Evolutionary conservation across 2,113 vertebrate species (phyloP).

Genomic region (Pangasianodon hypophthalmus): DNA sequence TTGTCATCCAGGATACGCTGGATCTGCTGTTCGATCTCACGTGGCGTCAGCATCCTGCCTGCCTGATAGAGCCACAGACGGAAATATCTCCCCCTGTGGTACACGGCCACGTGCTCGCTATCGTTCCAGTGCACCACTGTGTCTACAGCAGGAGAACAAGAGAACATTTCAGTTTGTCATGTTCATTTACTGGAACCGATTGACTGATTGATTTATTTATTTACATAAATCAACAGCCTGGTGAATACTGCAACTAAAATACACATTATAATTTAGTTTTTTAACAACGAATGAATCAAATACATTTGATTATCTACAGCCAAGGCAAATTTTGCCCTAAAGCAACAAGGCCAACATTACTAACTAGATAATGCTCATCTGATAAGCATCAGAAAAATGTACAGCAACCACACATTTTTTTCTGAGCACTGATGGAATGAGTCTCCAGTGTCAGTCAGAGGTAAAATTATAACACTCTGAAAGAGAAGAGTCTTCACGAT

Average conservation of each 20-base stretch:
- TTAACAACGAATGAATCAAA: background rate
- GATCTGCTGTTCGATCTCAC: slow-evolving; percentile 85
- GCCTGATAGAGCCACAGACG: slow-evolving; percentile 78
- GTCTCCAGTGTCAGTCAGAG: background rate
- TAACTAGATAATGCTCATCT: background rate
- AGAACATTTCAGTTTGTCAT: background rate
- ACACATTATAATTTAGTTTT: background rate
- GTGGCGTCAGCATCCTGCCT: slow-evolving; percentile 77
- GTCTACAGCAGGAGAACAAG: slow-evolving; percentile 67
- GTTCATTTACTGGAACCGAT: background rate
- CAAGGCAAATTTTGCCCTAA: background rate
- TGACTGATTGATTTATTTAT: background rate
- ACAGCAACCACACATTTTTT: background rate
- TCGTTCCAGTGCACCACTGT: slow-evolving; percentile 79
- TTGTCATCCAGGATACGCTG: slow-evolving; percentile 83
- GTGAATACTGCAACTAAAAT: background rate
- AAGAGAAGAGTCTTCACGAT: background rate
- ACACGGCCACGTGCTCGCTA: slow-evolving; percentile 82
- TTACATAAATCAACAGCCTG: background rate
- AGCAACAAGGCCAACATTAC: background rate
- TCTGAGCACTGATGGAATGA: background rate
- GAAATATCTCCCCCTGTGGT: slow-evolving; percentile 86
- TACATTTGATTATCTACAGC: no score
- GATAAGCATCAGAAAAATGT: background rate
- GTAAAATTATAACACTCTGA: background rate